Percentiles rank a stretch among this genome's conserved stretches.
phyloP scores from a whole-genome alignment of 1,140 invertebrate genomes.

The Maniola jurtina region DNA sequence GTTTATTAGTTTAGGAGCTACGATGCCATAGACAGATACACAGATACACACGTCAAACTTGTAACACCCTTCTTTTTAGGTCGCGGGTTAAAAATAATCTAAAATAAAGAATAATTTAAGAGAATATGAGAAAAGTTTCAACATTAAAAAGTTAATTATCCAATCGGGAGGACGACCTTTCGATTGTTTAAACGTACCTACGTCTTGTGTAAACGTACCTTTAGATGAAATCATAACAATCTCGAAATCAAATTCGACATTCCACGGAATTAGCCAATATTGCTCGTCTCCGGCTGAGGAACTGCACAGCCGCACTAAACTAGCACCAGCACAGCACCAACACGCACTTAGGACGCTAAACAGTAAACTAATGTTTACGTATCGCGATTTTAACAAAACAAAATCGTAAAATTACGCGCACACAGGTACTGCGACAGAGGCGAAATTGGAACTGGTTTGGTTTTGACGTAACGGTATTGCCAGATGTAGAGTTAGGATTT shows the following conservation, averaged over 20 bases:
- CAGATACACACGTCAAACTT: too few relatives aligned
- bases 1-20: too few relatives aligned
- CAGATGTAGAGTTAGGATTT: background rate
- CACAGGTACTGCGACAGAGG: background rate
- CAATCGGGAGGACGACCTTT: background rate
- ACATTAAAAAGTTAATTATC: too few relatives aligned
- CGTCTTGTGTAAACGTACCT: background rate
- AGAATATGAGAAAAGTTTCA: too few relatives aligned
- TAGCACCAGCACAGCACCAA: background rate
- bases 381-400: background rate
- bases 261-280: background rate
- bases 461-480: background rate
- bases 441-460: background rate
- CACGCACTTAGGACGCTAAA: background rate
- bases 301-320: background rate
- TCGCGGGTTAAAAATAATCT: too few relatives aligned
- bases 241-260: background rate
- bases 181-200: too few relatives aligned
- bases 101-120: too few relatives aligned
- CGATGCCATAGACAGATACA: too few relatives aligned
- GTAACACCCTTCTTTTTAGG: too few relatives aligned
- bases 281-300: background rate
- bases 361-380: background rate
- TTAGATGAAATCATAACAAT: background rate
- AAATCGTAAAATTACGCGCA: background rate